Conservation (phyloP, 2,113 vertebrate genomes). For the Calidris pugnax region DNA sequence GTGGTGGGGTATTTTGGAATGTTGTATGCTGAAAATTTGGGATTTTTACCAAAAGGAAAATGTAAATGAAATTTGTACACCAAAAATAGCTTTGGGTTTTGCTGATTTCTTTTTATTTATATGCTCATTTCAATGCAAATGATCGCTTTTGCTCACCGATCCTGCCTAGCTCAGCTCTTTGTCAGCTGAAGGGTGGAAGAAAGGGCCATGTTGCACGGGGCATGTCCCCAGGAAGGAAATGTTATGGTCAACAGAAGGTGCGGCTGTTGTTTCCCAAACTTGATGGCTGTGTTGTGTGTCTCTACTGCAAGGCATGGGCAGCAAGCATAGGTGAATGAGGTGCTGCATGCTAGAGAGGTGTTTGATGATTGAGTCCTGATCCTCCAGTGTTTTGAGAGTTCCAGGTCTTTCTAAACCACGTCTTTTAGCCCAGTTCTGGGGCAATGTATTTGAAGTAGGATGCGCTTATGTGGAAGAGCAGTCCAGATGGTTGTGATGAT, state of each 20-base stretch:
- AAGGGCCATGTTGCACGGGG: background rate
- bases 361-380: background rate
- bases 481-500: background rate
- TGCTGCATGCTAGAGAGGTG: background rate
- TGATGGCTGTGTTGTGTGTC: rapidly evolving
- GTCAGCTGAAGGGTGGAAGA: background rate
- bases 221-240: background rate
- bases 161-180: conserved; percentile 45
- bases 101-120: conserved; percentile 7
- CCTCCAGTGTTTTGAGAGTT: background rate
- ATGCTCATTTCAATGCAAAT: background rate
- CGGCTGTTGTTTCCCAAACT: background rate
- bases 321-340: background rate
- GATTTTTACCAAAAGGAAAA: conserved; percentile 57
- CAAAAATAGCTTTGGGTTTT: conserved; percentile 62
- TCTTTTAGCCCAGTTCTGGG: background rate
- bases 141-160: background rate
- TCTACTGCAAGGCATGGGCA: background rate
- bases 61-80: conserved; percentile 46
- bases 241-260: background rate
- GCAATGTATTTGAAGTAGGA: background rate
- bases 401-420: background rate
- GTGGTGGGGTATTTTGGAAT: conserved; percentile 14
- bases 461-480: background rate
- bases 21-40: conserved; percentile 23